A percentile compares a stretch with the other conserved stretches of the same genome.
phyloP scores from a whole-genome alignment of 2,113 vertebrate genomes.

The Balaeniceps rex region DNA sequence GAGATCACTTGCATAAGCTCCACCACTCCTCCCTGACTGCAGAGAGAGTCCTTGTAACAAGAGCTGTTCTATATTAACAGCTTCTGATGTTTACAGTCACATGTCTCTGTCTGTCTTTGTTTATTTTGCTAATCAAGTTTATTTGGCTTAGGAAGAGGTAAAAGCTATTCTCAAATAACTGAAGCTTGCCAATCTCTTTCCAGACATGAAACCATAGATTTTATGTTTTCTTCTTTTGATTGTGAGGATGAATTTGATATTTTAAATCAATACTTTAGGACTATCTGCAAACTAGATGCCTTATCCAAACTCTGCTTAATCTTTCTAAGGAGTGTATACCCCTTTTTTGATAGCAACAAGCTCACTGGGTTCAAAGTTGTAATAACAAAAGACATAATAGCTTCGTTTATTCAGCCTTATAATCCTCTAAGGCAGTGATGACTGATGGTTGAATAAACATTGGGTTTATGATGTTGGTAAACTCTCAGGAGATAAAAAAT shows the following conservation, averaged over 20 bases:
- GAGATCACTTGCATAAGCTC: not conserved
- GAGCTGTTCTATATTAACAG: not conserved
- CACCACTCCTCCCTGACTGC: not conserved
- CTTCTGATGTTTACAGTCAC: not conserved
- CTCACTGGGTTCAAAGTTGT: not conserved
- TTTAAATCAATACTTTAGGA: conserved; percentile 19
- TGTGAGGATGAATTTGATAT: not conserved
- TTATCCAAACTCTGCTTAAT: not conserved
- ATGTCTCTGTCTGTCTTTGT: not conserved
- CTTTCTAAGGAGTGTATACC: not conserved
- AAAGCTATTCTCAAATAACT: conserved; percentile 28
- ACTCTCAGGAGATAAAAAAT: not conserved
- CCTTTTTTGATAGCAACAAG: not conserved
- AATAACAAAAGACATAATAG: conserved; percentile 9
- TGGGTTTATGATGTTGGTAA: not conserved
- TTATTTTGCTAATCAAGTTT: conserved; percentile 23
- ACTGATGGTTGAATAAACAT: conserved; percentile 16
- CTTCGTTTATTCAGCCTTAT: conserved; percentile 21
- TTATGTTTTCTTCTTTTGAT: not conserved
- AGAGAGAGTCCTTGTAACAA: not conserved
- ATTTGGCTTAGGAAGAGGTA: not conserved
- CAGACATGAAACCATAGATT: not conserved
- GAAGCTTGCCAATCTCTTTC: not conserved
- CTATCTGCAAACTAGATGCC: not conserved
- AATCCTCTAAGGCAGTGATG: conserved; percentile 22